Evolutionary conservation across 2,888 invertebrate genomes (phyloP), one percentile per base, ranked within the genome.

Genomic region (Tetranychus truncatus): DNA sequence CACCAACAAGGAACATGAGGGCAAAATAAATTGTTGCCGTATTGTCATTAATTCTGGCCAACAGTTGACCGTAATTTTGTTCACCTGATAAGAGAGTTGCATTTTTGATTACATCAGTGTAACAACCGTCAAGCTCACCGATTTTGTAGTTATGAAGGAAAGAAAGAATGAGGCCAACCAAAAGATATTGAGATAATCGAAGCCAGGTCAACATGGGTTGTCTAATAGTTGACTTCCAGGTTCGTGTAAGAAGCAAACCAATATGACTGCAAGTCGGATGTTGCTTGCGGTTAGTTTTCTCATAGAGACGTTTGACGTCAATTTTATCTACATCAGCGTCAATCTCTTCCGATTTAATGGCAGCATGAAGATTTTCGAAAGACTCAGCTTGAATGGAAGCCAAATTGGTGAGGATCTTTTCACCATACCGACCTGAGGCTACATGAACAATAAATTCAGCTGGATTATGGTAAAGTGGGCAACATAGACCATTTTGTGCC

Each of bases 381-480:
- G 69, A 24, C 11, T 20, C 34, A 11, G 69, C 21, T 20, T 20
- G 34, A 24, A 7, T 11, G 9, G n/a, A 15, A 9, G 72, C 72
- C 15, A 72, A 72, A 45, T 72, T 73, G 15, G 45, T 66, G 1
- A 76, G 45, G 9, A 55, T 46, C 3, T 75, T 75, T 4, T 73
- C 67, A 11, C 77, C 77, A 65, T 74, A 74, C 18, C 75, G 75
- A 45, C 76, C 75, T 1, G 75, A 74, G 11, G 77, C 77, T 4
- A 77, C 72, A 45, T 77, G 77, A 21, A 74, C 67, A n/a, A 76
- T 75, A 71, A 74, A 76, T 18, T 76, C 76, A 6, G 77, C 77
- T 46, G 77, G 77, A 66, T 77, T 77, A 34, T 76, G 66, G 21
- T 74, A 74, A 44, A 71, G 71, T 1, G 77, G 77, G 18, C 76